These are phyloP conservation scores for Subacronicta megacephala DNA, from an alignment of 2,888 invertebrate species.

Conservation along the genomic window DNA sequence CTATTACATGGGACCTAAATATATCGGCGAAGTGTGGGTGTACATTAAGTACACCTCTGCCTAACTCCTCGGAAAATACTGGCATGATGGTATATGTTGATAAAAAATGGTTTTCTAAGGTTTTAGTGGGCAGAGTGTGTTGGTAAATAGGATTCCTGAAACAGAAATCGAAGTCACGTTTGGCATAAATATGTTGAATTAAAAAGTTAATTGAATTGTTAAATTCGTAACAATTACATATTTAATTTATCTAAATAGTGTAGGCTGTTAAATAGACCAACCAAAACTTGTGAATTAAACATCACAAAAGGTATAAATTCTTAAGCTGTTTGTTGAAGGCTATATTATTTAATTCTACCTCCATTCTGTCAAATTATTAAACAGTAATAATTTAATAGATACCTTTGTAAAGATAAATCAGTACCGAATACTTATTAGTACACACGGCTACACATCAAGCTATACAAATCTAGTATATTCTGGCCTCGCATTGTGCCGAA, in stretches of 20 bases:
- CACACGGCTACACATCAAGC: no score
- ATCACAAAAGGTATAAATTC: conserved; percentile 12
- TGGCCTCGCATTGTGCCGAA: no score
- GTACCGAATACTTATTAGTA: no score
- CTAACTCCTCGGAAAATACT: no score
- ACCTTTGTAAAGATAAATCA: neutral
- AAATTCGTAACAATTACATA: conserved; percentile 43
- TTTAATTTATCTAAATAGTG: conserved; percentile 27
- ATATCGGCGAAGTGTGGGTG: no score
- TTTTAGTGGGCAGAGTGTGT: no score
- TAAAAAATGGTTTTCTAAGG: no score
- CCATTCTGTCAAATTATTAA: conserved; percentile 38
- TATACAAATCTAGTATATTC: no score
- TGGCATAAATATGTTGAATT: conserved; percentile 9
- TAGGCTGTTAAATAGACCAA: conserved; percentile 37
- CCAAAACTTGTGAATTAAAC: conserved; percentile 34
- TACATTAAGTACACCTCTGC: no score
- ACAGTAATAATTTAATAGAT: conserved; percentile 24
- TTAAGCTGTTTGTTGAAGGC: conserved; percentile 1
- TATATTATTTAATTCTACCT: conserved; percentile 19
- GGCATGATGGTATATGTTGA: no score
- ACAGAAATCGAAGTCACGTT: conserved; percentile 20
- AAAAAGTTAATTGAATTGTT: conserved; percentile 41
- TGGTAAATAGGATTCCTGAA: no score
- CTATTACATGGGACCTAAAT: no score